phyloP scores from a whole-genome alignment of 2,888 invertebrate species.

The Coelogynopora nodosa region DNA sequence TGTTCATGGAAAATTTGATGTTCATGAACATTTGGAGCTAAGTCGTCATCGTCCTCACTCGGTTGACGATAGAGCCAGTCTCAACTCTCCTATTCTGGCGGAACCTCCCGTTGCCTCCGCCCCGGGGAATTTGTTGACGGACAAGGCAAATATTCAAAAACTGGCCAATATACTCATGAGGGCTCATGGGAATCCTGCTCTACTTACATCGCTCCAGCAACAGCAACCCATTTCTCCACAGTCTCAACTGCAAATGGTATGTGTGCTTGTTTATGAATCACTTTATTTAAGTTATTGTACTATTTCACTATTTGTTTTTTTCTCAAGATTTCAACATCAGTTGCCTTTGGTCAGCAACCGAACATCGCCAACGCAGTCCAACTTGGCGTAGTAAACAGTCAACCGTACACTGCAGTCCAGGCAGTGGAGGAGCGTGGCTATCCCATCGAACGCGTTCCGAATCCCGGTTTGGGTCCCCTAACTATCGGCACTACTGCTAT shows the following conservation, averaged over 20 bases:
- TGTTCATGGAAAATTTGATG: conserved; percentile 44
- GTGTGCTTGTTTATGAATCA: background rate
- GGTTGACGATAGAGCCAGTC: background rate
- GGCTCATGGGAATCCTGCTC: background rate
- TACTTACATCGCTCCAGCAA: background rate
- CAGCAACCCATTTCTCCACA: conserved; percentile 17
- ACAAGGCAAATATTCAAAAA: background rate
- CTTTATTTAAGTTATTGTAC: background rate
- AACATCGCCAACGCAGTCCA: conserved; percentile 14
- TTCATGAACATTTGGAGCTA: conserved; percentile 20
- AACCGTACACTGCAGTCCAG: background rate
- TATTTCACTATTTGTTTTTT: background rate
- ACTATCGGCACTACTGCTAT: background rate
- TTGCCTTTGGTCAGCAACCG: background rate
- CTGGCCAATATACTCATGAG: background rate
- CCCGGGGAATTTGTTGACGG: background rate
- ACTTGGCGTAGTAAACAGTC: conserved; percentile 14
- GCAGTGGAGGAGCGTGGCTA: conserved; percentile 30
- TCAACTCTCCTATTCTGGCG: background rate
- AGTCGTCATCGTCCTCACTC: background rate
- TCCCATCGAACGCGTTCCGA: conserved; percentile 17
- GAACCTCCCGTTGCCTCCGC: background rate
- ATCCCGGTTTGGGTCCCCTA: background rate
- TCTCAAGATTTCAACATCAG: background rate
- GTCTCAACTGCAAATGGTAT: conserved; percentile 2